Conservation (phyloP, 1,140 invertebrate species). For the Hypothenemus hampei region DNA sequence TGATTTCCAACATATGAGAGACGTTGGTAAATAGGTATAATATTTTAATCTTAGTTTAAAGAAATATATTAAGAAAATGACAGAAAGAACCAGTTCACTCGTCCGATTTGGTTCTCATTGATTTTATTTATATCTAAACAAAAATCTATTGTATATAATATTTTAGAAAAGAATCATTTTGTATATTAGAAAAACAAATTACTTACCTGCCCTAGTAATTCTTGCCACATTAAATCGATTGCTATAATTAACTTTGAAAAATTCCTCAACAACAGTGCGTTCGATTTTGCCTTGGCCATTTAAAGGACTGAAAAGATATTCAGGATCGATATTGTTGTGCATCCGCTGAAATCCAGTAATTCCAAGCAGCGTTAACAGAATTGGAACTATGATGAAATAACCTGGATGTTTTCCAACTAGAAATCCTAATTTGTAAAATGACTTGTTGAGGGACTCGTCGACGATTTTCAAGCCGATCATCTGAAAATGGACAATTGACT, state of each 20-base stretch:
- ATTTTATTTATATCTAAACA: too few relatives aligned
- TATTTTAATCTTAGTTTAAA: too few relatives aligned
- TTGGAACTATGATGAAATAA: constrained; percentile 83
- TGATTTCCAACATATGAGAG: too few relatives aligned
- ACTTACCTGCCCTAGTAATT: constrained; percentile 77
- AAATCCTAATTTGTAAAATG: constrained; percentile 77
- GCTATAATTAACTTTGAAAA: constrained; percentile 86
- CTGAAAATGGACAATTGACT: constrained; percentile 47
- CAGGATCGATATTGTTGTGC: constrained; percentile 85
- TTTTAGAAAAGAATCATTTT: too few relatives aligned
- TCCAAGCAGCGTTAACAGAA: constrained; percentile 73
- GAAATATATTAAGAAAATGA: too few relatives aligned
- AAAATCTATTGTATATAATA: too few relatives aligned
- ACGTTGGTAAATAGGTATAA: too few relatives aligned
- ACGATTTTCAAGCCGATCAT: constrained; percentile 72
- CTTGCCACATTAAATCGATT: constrained; percentile 76
- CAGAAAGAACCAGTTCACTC: too few relatives aligned
- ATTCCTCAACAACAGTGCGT: constrained; percentile 73
- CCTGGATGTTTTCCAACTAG: constrained; percentile 77
- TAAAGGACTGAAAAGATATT: constrained; percentile 86
- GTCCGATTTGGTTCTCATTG: too few relatives aligned
- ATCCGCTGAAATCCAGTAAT: constrained; percentile 82
- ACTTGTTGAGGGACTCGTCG: constrained; percentile 69
- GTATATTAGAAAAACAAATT: too few relatives aligned
- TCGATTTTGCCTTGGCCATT: constrained; percentile 78